A percentile compares a stretch with the other conserved stretches of the same genome.
Evolutionary conservation across 2,888 invertebrate species (phyloP).

Genomic region (Dione vanillae): DNA sequence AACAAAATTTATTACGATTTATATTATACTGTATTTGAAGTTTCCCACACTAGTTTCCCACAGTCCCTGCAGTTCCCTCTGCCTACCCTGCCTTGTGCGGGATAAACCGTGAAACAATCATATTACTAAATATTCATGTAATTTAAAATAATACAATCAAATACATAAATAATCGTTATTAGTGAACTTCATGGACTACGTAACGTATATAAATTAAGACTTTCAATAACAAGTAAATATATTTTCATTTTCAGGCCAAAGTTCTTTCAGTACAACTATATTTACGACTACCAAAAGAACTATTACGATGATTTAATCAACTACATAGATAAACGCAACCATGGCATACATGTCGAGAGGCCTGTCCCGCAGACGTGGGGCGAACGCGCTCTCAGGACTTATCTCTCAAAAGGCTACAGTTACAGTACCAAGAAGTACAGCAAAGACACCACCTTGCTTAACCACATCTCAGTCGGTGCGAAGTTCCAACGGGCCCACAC

Average conservation of each 20-base stretch:
- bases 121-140: too few species aligned
- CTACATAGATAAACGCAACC: slow-evolving; percentile 90
- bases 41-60: too few species aligned
- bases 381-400: slow-evolving; percentile 91
- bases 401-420: slow-evolving; percentile 87
- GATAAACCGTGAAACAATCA: too few species aligned
- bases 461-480: slow-evolving; percentile 86
- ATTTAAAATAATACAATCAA: too few species aligned
- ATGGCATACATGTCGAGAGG: slow-evolving; percentile 87
- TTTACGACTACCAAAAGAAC: slow-evolving; percentile 93
- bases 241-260: slow-evolving; percentile 85
- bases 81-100: too few species aligned
- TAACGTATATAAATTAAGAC: not conserved
- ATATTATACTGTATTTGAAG: too few species aligned
- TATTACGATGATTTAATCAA: slow-evolving; percentile 94
- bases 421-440: slow-evolving; percentile 87
- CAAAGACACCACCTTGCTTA: slow-evolving; percentile 84
- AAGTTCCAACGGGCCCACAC: slow-evolving; percentile 90
- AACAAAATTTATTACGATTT: too few species aligned
- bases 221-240: not conserved
- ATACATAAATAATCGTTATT: too few species aligned
- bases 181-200: too few species aligned
- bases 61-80: too few species aligned
- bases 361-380: slow-evolving; percentile 94
- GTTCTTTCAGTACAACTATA: slow-evolving; percentile 91